These are phyloP conservation scores for mouse (Mus musculus) DNA, from an alignment of 2,113 vertebrate genomes.

Conservation along the genomic window GRCm39 chr2:136694501-136695000, in stretches of 20 bases:
- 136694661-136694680: conserved; percentile 28
- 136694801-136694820: not conserved
- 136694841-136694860: not conserved
- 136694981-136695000: not conserved
- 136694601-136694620: not conserved
- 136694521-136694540: not conserved
- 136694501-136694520: not conserved
- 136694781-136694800: not conserved
- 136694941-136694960: not conserved
- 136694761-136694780: not conserved
- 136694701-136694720: not conserved
- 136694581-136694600: not conserved
- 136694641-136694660: not conserved
- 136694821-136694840: not conserved
- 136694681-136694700: not conserved
- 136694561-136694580: not conserved
- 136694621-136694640: not conserved
- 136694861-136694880: no score
- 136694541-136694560: not conserved
- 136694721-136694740: not conserved
- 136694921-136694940: not conserved
- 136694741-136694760: not conserved
- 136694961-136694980: not conserved
- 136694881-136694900: not conserved
- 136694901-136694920: not conserved